These are phyloP conservation scores for Drosophila athabasca DNA, from an alignment of 1,140 invertebrate genomes.

Conservation along the genomic window DNA sequence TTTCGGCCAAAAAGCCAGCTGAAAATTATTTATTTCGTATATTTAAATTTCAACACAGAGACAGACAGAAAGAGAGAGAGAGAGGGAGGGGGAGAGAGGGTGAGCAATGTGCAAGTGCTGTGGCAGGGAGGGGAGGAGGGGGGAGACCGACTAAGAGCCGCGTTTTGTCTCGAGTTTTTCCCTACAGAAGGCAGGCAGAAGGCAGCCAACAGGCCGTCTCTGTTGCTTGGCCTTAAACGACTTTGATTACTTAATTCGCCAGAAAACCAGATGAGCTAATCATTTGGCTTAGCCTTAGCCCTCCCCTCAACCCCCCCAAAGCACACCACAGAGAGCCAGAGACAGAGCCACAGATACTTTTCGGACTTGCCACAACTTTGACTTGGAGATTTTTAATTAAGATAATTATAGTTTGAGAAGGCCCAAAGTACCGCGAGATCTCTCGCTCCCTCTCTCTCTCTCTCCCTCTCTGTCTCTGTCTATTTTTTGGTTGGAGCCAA, in stretches of 20 bases:
- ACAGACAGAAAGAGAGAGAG: too few species aligned
- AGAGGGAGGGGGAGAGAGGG: too few species aligned
- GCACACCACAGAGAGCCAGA: too few species aligned
- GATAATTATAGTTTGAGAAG: constrained; percentile 65
- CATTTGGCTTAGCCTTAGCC: constrained; percentile 23
- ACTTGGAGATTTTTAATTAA: constrained; percentile 77
- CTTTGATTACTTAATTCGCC: constrained; percentile 66
- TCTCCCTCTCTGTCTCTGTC: too few species aligned
- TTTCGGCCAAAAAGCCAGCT: constrained; percentile 53
- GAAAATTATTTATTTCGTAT: constrained; percentile 44
- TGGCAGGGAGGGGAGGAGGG: not conserved
- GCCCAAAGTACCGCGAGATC: constrained; percentile 17
- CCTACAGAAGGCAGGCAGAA: constrained; percentile 1
- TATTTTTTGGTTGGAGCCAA: constrained; percentile 32
- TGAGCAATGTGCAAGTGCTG: constrained; percentile 47
- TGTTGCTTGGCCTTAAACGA: constrained; percentile 25
- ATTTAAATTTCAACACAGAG: constrained; percentile 44
- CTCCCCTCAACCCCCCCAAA: not conserved
- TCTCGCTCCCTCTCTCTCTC: too few species aligned
- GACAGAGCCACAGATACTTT: not conserved
- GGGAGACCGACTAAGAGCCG: constrained; percentile 10
- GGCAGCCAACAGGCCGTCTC: not conserved
- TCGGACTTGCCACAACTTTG: constrained; percentile 63
- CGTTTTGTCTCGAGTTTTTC: constrained; percentile 29
- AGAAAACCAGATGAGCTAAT: constrained; percentile 77